Percentiles rank a stretch among this genome's conserved stretches.
phyloP scores from a whole-genome alignment of 2,797 vertebrate species.

The Scolopax rusticola region DNA sequence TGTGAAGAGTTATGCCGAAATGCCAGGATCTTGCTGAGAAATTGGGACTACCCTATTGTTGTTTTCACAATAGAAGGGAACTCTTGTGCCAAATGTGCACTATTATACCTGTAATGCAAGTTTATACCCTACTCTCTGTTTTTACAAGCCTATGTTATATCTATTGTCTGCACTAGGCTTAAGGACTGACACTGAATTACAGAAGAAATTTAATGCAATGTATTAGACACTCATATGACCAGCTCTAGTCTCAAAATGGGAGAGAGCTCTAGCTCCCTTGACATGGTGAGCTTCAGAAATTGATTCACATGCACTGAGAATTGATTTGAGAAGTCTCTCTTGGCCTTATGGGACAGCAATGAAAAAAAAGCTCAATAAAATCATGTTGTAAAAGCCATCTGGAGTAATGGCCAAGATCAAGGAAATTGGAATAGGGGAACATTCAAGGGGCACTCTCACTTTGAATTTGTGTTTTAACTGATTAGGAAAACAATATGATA shows the following conservation, averaged over 20 bases:
- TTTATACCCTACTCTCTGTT: slow-evolving; percentile 2
- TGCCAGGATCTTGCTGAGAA: slow-evolving; percentile 21
- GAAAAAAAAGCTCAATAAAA: slow-evolving; percentile 53
- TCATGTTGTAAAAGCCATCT: slow-evolving; percentile 29
- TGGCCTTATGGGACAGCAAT: slow-evolving; percentile 8
- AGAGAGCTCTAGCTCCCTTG: slow-evolving; percentile 37
- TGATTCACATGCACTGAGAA: slow-evolving; percentile 58
- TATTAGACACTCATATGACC: not conserved
- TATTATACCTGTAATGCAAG: slow-evolving; percentile 23
- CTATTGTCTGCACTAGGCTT: slow-evolving; percentile 9
- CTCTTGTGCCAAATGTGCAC: not conserved
- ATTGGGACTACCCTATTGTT: not conserved
- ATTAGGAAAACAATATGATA: not conserved
- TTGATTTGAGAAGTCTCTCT: slow-evolving; percentile 61
- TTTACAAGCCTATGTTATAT: slow-evolving; percentile 14
- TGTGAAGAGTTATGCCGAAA: not conserved
- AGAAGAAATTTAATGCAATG: slow-evolving; percentile 37
- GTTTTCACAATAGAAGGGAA: not conserved
- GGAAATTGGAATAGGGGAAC: not conserved
- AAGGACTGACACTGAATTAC: slow-evolving; percentile 53
- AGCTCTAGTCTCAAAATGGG: not conserved
- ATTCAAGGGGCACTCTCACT: not conserved
- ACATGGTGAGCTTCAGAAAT: slow-evolving; percentile 58
- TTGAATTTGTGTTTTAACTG: not conserved
- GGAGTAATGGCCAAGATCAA: slow-evolving; percentile 15